Evolutionary conservation across 2,888 invertebrate genomes (phyloP).

Genomic region (Drosophila suboccidentalis): DNA sequence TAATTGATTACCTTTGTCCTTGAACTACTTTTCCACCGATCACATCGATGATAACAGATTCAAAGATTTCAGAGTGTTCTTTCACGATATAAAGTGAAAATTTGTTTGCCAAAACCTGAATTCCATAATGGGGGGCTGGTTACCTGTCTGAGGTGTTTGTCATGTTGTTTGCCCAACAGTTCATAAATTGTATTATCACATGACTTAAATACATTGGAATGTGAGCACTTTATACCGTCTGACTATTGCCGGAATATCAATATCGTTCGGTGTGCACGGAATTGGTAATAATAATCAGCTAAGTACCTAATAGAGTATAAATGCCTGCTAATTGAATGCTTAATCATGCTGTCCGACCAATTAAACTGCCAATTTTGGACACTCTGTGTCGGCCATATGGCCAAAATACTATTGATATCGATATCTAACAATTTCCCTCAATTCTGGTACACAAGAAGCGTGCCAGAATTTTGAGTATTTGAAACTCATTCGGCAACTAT

Average conservation of each 20-base stretch:
- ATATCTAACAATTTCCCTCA: conserved; percentile 11
- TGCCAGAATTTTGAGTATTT: conserved; percentile 32
- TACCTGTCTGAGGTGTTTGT: conserved; percentile 34
- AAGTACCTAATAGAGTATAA: conserved; percentile 62
- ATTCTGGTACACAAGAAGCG: conserved; percentile 33
- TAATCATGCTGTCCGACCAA: conserved; percentile 47
- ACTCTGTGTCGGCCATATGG: conserved; percentile 25
- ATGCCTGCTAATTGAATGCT: conserved; percentile 67
- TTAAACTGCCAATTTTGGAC: conserved; percentile 29
- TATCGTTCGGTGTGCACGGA: conserved; percentile 50
- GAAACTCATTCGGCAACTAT: conserved; percentile 40
- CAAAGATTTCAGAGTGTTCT: not conserved
- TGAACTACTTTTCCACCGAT: conserved; percentile 32
- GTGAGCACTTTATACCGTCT: no score
- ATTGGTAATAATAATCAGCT: conserved; percentile 61
- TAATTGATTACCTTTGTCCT: conserved; percentile 31
- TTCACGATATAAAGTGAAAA: not conserved
- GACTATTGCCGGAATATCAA: conserved; percentile 59
- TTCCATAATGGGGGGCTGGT: not conserved
- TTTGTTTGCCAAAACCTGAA: conserved; percentile 3
- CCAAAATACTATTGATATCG: conserved; percentile 7
- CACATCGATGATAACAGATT: conserved; percentile 14
- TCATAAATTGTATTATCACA: conserved; percentile 65
- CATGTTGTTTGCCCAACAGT: conserved; percentile 28
- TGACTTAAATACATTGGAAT: conserved; percentile 81